A percentile compares a stretch with the other conserved stretches of the same genome.
Conservation (phyloP, 2,113 vertebrate genomes). For the Micronycteris hirsuta region DNA sequence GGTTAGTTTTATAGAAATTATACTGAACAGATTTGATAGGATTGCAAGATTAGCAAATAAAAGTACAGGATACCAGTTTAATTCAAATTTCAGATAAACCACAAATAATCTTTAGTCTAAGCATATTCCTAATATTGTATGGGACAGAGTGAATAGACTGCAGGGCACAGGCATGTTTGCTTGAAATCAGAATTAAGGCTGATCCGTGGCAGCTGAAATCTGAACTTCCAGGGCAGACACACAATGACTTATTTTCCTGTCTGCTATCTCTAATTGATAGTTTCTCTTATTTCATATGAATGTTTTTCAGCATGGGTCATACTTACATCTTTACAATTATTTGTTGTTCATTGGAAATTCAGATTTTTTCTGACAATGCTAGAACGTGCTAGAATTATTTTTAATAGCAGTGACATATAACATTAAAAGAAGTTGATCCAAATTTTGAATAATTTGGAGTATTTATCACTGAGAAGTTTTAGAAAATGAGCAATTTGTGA, state of each 20-base stretch:
- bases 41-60: neutral
- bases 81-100: neutral
- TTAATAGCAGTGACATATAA: neutral
- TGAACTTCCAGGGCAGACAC: constrained; percentile 47
- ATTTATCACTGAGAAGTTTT: neutral
- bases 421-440: neutral
- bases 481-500: neutral
- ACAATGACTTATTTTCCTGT: constrained; percentile 57
- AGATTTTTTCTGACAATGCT: neutral
- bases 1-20: neutral
- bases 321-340: neutral
- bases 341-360: neutral
- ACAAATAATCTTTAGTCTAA: neutral
- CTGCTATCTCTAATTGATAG: constrained; percentile 64
- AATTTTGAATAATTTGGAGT: neutral
- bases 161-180: neutral
- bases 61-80: neutral
- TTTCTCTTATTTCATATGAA: constrained; percentile 16
- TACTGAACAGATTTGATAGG: neutral
- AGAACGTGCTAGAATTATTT: constrained; percentile 21
- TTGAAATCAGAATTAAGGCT: constrained; percentile 52
- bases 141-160: neutral
- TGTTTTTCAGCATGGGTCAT: neutral
- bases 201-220: constrained; percentile 18
- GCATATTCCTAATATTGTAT: neutral